Evolutionary conservation across 2,113 vertebrate genomes (phyloP).

Genomic region (Leuciscus idus): DNA sequence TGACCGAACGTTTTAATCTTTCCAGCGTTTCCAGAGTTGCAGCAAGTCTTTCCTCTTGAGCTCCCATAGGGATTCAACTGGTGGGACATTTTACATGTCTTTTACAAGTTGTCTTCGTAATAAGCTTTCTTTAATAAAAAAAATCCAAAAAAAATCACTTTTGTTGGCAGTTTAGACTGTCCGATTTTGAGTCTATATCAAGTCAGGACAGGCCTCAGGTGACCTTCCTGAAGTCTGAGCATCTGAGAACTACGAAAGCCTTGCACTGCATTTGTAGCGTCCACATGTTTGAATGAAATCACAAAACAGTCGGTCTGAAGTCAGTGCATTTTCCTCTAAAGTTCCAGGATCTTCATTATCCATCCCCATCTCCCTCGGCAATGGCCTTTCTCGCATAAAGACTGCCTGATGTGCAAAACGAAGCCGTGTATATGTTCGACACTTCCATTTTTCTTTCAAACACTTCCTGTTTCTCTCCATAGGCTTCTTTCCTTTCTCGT

Average conservation of each 20-base stretch:
- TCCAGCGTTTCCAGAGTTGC: conserved; percentile 56
- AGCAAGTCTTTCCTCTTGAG: conserved; percentile 18
- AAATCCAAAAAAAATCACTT: neutral
- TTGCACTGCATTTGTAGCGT: conserved; percentile 19
- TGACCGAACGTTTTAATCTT: conserved; percentile 77
- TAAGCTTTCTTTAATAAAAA: neutral
- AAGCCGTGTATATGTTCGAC: conserved; percentile 59
- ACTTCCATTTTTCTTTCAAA: neutral
- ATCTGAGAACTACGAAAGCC: conserved; percentile 23
- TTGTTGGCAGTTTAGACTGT: neutral
- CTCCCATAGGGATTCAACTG: conserved; percentile 19
- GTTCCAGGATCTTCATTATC: conserved; percentile 24
- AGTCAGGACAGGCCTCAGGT: neutral
- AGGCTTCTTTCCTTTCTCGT: neutral
- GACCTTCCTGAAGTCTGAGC: conserved; percentile 21
- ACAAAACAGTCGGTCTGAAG: conserved; percentile 8
- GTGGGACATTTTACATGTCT: conserved; percentile 3
- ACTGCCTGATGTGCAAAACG: conserved; percentile 81
- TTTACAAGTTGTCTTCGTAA: no score
- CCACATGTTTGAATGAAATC: conserved; percentile 10
- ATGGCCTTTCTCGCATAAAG: conserved; percentile 24
- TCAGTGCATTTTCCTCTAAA: conserved; percentile 50
- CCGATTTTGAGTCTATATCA: neutral
- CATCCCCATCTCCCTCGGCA: conserved; percentile 7
- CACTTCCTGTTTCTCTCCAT: neutral